A percentile compares a stretch with the other conserved stretches of the same genome.
Conservation (phyloP, 2,888 invertebrate genomes). For the Tiliacea aurago region DNA sequence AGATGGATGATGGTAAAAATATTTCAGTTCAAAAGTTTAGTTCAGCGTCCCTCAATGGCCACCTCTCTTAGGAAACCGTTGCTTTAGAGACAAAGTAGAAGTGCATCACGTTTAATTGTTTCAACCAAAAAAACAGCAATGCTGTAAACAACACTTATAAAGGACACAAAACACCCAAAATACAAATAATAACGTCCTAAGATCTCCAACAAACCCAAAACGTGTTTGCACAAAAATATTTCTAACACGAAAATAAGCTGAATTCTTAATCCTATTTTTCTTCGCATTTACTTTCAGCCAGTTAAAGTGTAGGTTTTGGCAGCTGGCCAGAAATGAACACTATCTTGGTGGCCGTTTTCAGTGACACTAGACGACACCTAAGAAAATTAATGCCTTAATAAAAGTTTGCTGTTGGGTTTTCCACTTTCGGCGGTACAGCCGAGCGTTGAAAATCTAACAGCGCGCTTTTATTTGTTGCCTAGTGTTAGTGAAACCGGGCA, state of each 20-base stretch:
- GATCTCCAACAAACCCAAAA: constrained; percentile 10
- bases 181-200: neutral
- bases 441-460: neutral
- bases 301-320: constrained; percentile 43
- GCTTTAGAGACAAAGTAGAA: neutral
- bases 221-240: constrained; percentile 46
- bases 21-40: too few species aligned
- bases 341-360: neutral
- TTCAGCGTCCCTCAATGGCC: too few species aligned
- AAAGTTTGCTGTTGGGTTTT: neutral
- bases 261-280: constrained; percentile 54
- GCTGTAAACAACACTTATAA: neutral
- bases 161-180: neutral
- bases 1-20: too few species aligned
- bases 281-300: constrained; percentile 43
- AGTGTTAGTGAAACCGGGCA: neutral
- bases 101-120: neutral
- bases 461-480: neutral
- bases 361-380: neutral
- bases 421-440: neutral
- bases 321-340: constrained; percentile 31
- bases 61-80: too few species aligned
- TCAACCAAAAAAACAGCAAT: neutral
- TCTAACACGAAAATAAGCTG: constrained; percentile 47
- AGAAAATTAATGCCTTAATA: neutral